These are phyloP conservation scores for Cepaea nemoralis DNA, from an alignment of 1,140 invertebrate species.

Conservation along the genomic window DNA sequence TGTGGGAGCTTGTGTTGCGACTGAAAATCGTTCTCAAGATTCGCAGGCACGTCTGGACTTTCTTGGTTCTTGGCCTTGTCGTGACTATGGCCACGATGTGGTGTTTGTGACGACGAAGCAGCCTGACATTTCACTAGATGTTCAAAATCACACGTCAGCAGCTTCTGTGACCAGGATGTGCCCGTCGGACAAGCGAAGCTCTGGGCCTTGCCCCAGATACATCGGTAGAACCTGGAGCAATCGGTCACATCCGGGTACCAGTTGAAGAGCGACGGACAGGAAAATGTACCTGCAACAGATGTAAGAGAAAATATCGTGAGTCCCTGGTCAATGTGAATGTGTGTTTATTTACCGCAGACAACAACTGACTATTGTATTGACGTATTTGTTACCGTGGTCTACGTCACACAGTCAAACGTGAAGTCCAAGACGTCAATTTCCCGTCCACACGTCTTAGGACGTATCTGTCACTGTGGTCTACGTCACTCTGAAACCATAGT, in stretches of 20 bases:
- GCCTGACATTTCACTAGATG: conserved; percentile 38
- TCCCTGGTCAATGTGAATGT: no score
- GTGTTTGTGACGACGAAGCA: not conserved
- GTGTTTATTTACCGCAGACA: not conserved
- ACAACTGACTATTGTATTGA: no score
- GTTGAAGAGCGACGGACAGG: conserved; percentile 47
- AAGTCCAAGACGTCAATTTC: no score
- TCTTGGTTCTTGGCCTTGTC: not conserved
- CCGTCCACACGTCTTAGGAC: no score
- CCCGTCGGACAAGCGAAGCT: conserved; percentile 45
- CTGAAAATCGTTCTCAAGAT: not conserved
- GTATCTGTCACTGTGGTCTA: no score
- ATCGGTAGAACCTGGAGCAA: conserved; percentile 47
- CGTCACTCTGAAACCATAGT: no score
- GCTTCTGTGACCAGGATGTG: conserved; percentile 49
- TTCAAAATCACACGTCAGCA: conserved; percentile 49
- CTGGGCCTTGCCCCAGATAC: conserved; percentile 46
- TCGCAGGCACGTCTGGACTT: not conserved
- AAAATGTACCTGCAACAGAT: conserved; percentile 4
- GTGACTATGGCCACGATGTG: not conserved
- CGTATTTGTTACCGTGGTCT: no score
- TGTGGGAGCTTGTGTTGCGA: not conserved
- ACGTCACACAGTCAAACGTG: no score
- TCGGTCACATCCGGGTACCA: conserved; percentile 44
- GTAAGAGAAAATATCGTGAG: no score